These are phyloP conservation scores for Manis crassicaudata DNA, from an alignment of 2,797 vertebrate species.

Conservation along the genomic window DNA sequence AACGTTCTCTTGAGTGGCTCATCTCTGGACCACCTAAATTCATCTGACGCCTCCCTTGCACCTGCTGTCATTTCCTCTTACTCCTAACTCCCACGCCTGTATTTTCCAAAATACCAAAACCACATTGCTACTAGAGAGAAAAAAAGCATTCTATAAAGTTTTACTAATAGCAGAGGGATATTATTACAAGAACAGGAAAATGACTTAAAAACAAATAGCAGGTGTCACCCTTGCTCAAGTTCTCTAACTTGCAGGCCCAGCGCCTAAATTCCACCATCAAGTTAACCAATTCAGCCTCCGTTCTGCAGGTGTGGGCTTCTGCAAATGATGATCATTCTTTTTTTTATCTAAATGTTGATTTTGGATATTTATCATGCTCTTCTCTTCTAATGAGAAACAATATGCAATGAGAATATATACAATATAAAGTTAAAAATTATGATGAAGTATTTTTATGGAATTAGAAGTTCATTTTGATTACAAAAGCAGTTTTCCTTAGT, in stretches of 20 bases:
- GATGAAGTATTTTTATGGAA: not conserved
- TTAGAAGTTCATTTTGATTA: not conserved
- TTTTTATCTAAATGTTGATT: not conserved
- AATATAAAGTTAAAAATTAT: constrained; percentile 19
- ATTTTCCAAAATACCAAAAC: not conserved
- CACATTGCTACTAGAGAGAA: not conserved
- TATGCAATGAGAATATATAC: not conserved
- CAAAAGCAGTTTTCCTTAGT: not conserved
- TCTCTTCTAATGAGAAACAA: not conserved
- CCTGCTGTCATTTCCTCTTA: not conserved
- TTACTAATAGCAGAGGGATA: not conserved
- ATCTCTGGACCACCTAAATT: not conserved
- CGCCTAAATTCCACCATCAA: not conserved
- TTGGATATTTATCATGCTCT: not conserved
- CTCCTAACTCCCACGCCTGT: not conserved
- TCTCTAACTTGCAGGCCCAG: not conserved
- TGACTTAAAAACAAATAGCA: not conserved
- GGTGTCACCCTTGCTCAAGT: not conserved
- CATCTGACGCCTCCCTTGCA: not conserved
- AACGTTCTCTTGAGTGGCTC: not conserved
- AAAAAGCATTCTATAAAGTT: not conserved
- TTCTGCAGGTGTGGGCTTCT: not conserved
- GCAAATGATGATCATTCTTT: not conserved
- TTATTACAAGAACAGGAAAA: not conserved
- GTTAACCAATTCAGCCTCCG: not conserved